phyloP scores from a whole-genome alignment of 2,797 vertebrate genomes.

The Craterocephalus amniculus region DNA sequence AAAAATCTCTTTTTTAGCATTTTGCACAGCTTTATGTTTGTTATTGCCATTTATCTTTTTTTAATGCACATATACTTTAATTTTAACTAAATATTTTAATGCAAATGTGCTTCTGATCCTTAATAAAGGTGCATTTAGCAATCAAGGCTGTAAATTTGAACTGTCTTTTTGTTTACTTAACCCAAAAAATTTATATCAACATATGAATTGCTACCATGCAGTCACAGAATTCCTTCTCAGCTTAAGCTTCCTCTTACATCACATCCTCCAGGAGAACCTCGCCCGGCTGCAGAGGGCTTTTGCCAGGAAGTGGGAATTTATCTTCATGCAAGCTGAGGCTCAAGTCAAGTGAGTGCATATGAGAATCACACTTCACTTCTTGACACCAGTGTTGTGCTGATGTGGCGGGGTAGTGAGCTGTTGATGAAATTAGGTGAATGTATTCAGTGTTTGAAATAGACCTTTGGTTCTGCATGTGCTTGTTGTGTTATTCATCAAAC shows the following conservation, averaged over 20 bases:
- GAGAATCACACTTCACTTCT: slow-evolving; percentile 8
- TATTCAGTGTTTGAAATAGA: slow-evolving; percentile 10
- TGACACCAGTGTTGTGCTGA: slow-evolving; percentile 7
- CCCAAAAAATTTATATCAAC: too few relatives aligned
- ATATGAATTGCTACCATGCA: too few relatives aligned
- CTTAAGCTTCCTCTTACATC: background rate
- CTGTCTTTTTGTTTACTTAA: too few relatives aligned
- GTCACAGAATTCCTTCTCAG: slow-evolving; percentile 27
- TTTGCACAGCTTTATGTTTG: too few relatives aligned
- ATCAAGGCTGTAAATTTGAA: too few relatives aligned
- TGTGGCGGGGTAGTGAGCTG: slow-evolving; percentile 7
- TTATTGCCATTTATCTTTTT: too few relatives aligned
- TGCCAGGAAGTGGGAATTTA: slow-evolving; percentile 97
- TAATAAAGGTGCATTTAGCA: too few relatives aligned
- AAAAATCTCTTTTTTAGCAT: too few relatives aligned
- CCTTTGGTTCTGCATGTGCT: slow-evolving; percentile 23
- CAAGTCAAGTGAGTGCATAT: slow-evolving; percentile 94
- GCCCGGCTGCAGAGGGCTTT: slow-evolving; percentile 95
- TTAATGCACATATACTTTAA: too few relatives aligned
- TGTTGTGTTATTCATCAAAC: slow-evolving; percentile 9
- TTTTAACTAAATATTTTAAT: too few relatives aligned
- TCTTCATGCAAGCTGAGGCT: slow-evolving; percentile 98
- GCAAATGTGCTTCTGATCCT: too few relatives aligned
- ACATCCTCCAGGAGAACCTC: slow-evolving; percentile 89
- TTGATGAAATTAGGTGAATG: slow-evolving; percentile 14